Percentiles rank a stretch among this genome's conserved stretches.
Conservation (phyloP, 2,797 vertebrate species). For the Paratrypauchen microcephalus region DNA sequence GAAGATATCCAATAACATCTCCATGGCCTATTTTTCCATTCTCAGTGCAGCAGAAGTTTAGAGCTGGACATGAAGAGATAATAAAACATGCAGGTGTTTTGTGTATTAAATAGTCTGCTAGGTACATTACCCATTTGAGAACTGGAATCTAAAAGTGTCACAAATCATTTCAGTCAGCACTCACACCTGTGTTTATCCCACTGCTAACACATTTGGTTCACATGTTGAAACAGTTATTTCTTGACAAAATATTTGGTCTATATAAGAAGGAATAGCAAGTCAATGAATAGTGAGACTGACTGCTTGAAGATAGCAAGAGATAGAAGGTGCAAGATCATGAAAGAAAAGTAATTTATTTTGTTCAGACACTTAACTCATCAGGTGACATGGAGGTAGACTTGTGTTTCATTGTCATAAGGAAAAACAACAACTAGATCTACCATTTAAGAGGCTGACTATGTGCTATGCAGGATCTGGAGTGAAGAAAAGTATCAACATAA, state of each 20-base stretch:
- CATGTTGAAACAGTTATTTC: neutral
- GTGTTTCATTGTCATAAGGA: too few relatives aligned
- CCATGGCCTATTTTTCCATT: neutral
- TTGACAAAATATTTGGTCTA: neutral
- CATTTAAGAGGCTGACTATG: too few relatives aligned
- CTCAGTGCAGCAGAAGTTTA: neutral
- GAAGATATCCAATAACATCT: neutral
- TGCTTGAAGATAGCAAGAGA: neutral
- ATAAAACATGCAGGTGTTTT: constrained; percentile 16
- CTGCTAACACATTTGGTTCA: neutral
- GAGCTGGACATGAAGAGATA: neutral
- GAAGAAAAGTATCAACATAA: too few relatives aligned
- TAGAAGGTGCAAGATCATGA: neutral
- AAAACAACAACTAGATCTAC: too few relatives aligned
- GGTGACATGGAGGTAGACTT: neutral
- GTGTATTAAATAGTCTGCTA: constrained; percentile 3
- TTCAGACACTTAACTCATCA: neutral
- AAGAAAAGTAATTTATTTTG: too few relatives aligned
- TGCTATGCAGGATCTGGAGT: too few relatives aligned
- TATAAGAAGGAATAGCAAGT: neutral
- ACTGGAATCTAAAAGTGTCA: constrained; percentile 2
- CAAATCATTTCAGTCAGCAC: neutral
- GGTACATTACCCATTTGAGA: neutral
- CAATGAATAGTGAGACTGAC: neutral
- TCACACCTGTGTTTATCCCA: neutral